Conservation (phyloP, 2,113 vertebrate genomes). For the Mus spicilegus region DNA sequence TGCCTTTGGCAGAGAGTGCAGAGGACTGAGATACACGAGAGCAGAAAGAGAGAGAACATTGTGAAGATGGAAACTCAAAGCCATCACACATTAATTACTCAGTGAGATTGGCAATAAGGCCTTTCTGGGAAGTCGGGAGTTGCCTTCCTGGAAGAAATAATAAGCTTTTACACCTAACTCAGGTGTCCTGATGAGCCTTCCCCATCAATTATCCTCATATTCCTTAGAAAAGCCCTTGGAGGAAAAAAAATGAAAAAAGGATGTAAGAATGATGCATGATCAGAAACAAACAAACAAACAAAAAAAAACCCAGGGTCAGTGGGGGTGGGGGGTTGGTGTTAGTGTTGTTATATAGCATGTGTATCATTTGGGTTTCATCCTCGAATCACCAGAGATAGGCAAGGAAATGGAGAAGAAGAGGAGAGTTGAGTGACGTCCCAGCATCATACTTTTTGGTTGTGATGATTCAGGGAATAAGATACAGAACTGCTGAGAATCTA, state of each 20-base stretch:
- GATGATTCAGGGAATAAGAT: neutral
- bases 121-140: constrained; percentile 36
- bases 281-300: neutral
- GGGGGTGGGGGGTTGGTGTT: fast-evolving
- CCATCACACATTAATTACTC: constrained; percentile 50
- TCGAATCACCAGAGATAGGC: neutral
- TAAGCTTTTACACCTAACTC: constrained; percentile 41
- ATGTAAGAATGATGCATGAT: neutral
- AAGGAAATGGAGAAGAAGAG: neutral
- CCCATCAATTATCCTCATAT: constrained; percentile 43
- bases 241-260: neutral
- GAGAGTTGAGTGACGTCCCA: neutral
- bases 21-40: neutral
- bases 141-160: constrained; percentile 62
- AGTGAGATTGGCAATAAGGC: neutral
- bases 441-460: neutral
- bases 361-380: neutral
- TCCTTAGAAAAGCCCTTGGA: constrained; percentile 1
- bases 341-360: neutral
- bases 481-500: neutral
- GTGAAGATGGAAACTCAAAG: constrained; percentile 62
- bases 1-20: neutral
- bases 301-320: neutral
- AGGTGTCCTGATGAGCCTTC: neutral
- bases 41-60: neutral